Evolutionary conservation across 2,888 invertebrate genomes (phyloP), one percentile per base, ranked within the genome.

Genomic region (Poecilobothrus nobilitatus): DNA sequence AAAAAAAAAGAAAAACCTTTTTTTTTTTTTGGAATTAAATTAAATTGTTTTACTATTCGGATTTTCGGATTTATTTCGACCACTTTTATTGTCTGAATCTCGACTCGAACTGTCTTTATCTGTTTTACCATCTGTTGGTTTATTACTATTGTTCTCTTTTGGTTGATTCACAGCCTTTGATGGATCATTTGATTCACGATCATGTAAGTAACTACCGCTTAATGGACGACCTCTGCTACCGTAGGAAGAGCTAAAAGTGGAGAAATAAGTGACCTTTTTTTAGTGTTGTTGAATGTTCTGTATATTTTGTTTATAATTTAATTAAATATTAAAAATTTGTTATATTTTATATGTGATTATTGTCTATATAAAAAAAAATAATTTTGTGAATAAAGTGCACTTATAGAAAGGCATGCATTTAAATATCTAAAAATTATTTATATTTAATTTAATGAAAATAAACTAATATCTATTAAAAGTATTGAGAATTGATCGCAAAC

Each of bases 161-260:
- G 53, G 53, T 53, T 53, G 53, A 53, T n/a, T 53, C 53, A 18
- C 53, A 53, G 53, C 53, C 69, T 64, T 63, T 1, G 68, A 63
- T 41, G 72, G 75, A 63, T 75, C 74, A 72, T 80, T 79, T 70
- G 75, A 76, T 71, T 78, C 79, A 69, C 81, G 78, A 72, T 81
- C 81, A 71, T 80, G 77, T 62, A 81, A 75, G 73, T 80, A 80
- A 70, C 81, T 80, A 68, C 79, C 79, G 71, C 79, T 78, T 79
- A 81, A 72, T 73, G 80, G 79, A 71, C 79, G 77, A 72, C 73
- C 71, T 72, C 79, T 78, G 67, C 69, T 65, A 76, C 81, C 79
- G 75, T 81, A 82, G 76, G 79, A 73, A 82, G 80, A 73, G 81
- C 81, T 82, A 80, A 69, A 74, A 81, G 78, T 73, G 82, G 82